A percentile compares a stretch with the other conserved stretches of the same genome.
These are phyloP conservation scores for Okapia johnstoni DNA, from an alignment of 2,113 vertebrate genomes.

Conservation along the genomic window DNA sequence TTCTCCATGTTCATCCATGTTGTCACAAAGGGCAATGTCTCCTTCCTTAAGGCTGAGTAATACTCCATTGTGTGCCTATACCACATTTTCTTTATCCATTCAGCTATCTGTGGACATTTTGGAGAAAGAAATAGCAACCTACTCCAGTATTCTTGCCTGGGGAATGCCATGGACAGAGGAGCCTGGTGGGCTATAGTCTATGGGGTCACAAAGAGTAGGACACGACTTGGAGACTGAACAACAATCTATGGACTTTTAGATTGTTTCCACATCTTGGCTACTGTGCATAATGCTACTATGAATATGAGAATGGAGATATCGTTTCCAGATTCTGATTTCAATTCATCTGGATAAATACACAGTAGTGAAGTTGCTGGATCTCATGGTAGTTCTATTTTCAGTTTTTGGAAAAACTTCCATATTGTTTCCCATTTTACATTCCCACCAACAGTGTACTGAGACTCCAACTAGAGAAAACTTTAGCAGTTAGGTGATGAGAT, in stretches of 20 bases:
- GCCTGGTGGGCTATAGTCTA: background rate
- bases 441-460: background rate
- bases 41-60: background rate
- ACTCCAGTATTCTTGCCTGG: background rate
- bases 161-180: background rate
- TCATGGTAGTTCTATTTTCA: background rate
- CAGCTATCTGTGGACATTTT: background rate
- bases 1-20: background rate
- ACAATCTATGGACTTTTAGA: background rate
- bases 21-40: background rate
- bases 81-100: background rate
- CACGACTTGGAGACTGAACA: fast-evolving
- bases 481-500: background rate
- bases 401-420: background rate
- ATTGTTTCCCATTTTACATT: background rate
- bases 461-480: background rate
- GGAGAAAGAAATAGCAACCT: background rate
- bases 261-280: background rate
- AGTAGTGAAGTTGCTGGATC: background rate
- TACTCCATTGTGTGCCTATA: fast-evolving
- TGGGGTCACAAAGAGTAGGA: background rate
- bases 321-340: background rate
- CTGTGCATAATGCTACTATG: background rate
- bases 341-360: background rate
- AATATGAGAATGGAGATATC: background rate